Evolutionary conservation across 2,888 invertebrate species (phyloP).

Genomic region (Diaperis boleti): DNA sequence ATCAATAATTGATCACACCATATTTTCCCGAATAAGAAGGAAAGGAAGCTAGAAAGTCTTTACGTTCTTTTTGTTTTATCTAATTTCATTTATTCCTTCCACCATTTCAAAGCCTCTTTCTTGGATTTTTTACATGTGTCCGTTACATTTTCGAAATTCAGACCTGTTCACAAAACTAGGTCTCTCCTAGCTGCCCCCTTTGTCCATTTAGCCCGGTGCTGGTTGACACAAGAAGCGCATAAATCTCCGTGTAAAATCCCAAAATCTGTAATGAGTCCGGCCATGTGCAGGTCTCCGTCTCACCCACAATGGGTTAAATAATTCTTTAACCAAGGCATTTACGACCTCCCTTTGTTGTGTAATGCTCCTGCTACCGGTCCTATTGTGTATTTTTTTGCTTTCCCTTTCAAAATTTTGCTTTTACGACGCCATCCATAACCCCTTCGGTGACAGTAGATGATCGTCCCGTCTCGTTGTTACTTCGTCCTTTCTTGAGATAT

Average conservation of each 20-base stretch:
- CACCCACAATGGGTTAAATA: conserved; percentile 58
- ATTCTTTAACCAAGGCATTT: conserved; percentile 58
- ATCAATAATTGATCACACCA: no score
- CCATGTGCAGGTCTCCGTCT: conserved; percentile 50
- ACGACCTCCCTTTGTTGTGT: conserved; percentile 54
- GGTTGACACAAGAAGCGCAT: conserved; percentile 37
- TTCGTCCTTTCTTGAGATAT: conserved; percentile 11
- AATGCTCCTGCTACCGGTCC: conserved; percentile 49
- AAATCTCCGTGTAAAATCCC: no score
- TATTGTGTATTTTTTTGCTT: conserved; percentile 43
- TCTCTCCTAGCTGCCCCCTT: no score
- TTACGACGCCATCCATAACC: conserved; percentile 43
- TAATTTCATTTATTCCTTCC: no score
- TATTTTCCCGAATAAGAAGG: no score
- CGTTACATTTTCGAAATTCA: no score
- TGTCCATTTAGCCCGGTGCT: conserved; percentile 5
- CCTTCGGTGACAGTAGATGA: conserved; percentile 45
- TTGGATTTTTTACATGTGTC: no score
- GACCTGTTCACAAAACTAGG: no score
- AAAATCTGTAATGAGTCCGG: conserved; percentile 50
- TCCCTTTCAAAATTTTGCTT: conserved; percentile 41
- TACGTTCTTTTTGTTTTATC: no score
- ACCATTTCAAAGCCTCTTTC: no score
- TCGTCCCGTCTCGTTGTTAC: conserved; percentile 26
- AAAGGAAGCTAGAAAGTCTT: no score